Percentiles rank a stretch among this genome's conserved stretches.
These are phyloP conservation scores for Loriculus beryllinus DNA, from an alignment of 2,797 vertebrate genomes.

Conservation along the genomic window DNA sequence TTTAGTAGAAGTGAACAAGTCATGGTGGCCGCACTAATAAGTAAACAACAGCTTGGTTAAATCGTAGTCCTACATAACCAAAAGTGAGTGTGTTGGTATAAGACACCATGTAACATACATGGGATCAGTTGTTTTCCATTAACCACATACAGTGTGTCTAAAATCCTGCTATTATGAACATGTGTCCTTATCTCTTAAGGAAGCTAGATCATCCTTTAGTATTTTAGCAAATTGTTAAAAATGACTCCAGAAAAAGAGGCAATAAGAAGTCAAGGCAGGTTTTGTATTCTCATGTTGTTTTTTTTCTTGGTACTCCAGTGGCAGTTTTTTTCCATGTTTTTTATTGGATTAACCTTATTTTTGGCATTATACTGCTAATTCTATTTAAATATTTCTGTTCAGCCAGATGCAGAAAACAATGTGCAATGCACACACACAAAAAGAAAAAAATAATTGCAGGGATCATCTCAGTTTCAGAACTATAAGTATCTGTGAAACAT, in stretches of 20 bases:
- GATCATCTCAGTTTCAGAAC: not conserved
- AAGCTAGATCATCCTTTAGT: not conserved
- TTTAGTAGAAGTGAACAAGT: not conserved
- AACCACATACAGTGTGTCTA: not conserved
- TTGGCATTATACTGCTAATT: not conserved
- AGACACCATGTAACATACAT: not conserved
- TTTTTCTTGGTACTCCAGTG: not conserved
- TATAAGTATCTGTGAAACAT: not conserved
- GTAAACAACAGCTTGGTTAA: not conserved
- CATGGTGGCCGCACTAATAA: not conserved
- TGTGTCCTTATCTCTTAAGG: not conserved
- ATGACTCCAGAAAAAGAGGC: not conserved
- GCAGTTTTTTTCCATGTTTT: not conserved
- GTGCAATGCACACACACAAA: not conserved
- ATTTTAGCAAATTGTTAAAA: not conserved
- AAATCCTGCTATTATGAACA: not conserved
- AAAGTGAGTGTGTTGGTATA: not conserved
- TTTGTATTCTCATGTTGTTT: not conserved
- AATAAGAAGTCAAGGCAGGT: not conserved
- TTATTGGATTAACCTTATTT: not conserved
- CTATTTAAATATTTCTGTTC: not conserved
- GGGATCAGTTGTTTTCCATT: not conserved
- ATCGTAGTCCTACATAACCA: not conserved
- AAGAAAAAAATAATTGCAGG: not conserved
- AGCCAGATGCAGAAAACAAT: not conserved